Conservation (phyloP, 2,888 invertebrate species). For the Tinea trinotella region DNA sequence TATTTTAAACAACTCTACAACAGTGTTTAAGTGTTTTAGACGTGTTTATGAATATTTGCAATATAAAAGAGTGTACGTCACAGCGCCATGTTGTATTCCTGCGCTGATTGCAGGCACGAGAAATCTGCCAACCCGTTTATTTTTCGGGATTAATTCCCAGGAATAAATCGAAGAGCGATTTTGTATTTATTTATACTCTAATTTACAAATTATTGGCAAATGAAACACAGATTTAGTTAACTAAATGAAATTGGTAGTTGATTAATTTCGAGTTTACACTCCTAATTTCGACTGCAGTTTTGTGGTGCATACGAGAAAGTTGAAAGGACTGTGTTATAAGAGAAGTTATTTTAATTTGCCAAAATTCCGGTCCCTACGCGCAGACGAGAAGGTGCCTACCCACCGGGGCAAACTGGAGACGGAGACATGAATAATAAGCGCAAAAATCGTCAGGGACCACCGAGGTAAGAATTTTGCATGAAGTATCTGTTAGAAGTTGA, state of each 20-base stretch:
- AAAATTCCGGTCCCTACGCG: conserved; percentile 91
- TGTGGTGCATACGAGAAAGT: conserved; percentile 74
- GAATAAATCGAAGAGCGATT: conserved; percentile 66
- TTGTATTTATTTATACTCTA: conserved; percentile 69
- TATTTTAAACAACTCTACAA: not conserved
- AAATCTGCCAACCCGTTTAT: conserved; percentile 72
- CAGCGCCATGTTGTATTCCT: conserved; percentile 74
- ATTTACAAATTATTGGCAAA: conserved; percentile 68
- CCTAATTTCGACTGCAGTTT: conserved; percentile 68
- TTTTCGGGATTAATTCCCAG: conserved; percentile 69
- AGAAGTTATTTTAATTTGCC: conserved; percentile 73
- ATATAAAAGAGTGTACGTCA: conserved; percentile 51
- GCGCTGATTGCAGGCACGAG: conserved; percentile 73
- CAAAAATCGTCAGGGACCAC: conserved; percentile 85
- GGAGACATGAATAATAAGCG: conserved; percentile 85
- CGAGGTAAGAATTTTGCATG: conserved; percentile 73
- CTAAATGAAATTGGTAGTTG: conserved; percentile 61
- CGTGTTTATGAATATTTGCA: not conserved
- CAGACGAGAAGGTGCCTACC: conserved; percentile 84
- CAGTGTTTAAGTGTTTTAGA: not conserved
- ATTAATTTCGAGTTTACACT: conserved; percentile 58
- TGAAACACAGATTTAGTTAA: conserved; percentile 60
- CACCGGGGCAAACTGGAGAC: conserved; percentile 76
- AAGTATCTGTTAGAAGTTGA: conserved; percentile 51
- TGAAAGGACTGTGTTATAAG: conserved; percentile 69